Evolutionary conservation across 2,113 vertebrate species (phyloP), one percentile per base, ranked within the genome.

Genomic region (Trochalopteron elliotii): DNA sequence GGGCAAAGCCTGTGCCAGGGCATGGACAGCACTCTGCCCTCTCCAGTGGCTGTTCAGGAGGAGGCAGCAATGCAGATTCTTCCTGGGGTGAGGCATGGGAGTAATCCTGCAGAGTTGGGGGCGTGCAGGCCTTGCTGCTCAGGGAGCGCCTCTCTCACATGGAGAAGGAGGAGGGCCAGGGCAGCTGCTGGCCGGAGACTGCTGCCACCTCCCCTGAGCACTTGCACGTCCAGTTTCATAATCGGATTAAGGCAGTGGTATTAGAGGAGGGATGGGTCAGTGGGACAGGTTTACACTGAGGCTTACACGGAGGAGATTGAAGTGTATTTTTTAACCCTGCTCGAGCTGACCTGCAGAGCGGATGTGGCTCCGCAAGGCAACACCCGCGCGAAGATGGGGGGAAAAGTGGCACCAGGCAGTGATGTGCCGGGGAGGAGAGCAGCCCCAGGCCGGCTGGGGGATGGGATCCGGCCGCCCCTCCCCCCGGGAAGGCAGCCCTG

Each of bases 201-300:
- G 92, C 86, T 18, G 31, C 92, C 13, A 63, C 83, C 90, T 96
- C 96, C 92, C 94, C 92, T 71, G 96, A 96, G 96, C 90, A 93
- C 94, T 97, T 92, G 96, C 93, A 96, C 67, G 77, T 96, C 96
- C 96, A 96, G 96, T 97, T 97, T 95, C 95, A 95, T 97, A 96
- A 96, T 96, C 96, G 95, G 96, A 97, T 97, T 97, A 97, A 94
- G 86, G 90, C 96, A 90, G 88, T 35, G 93, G 96, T 96, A 96
- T 97, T 96, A 97, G 88, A 96, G 88, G 95, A 96, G 95, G 96
- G 96, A 94, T 95, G 93, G 96, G 96, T 97, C 96, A 96, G 95
- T 97, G 96, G 96, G 96, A 97, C 96, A 96, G 96, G 96, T 97
- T 97, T 97, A 93, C 94, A 87, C 93, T 63, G 90, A 44, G 72